A percentile compares a stretch with the other conserved stretches of the same genome.
Conservation (phyloP, 2,797 vertebrate species). For the Thalassophryne amazonica region DNA sequence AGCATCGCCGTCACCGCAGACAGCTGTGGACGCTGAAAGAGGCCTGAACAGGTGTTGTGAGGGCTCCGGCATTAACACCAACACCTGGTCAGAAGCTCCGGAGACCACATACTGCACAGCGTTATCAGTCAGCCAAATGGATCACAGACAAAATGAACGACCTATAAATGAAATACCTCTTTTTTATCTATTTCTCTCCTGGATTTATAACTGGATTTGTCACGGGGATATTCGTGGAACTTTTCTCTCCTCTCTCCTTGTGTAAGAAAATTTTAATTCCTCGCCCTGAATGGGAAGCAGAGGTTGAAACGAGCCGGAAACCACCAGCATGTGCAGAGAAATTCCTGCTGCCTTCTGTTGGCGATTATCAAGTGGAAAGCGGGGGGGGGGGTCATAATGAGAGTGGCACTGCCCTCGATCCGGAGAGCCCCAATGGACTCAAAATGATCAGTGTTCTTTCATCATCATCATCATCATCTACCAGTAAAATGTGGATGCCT, state of each 20-base stretch:
- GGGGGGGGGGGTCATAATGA: constrained; percentile 55
- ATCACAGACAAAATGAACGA: constrained; percentile 52
- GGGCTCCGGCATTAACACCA: constrained; percentile 62
- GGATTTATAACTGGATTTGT: constrained; percentile 64
- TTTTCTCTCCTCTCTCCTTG: constrained; percentile 42
- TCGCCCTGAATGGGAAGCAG: constrained; percentile 58
- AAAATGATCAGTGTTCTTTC: constrained; percentile 68
- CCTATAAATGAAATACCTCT: constrained; percentile 30
- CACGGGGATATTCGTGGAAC: too few relatives aligned
- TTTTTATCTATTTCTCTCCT: constrained; percentile 13
- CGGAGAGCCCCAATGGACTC: constrained; percentile 51
- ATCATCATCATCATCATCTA: constrained; percentile 59
- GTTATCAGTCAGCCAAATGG: constrained; percentile 66
- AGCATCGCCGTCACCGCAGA: constrained; percentile 36
- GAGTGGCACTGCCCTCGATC: constrained; percentile 67
- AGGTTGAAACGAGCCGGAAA: constrained; percentile 67
- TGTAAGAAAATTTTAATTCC: constrained; percentile 69
- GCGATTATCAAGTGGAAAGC: constrained; percentile 63
- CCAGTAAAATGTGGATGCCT: constrained; percentile 40
- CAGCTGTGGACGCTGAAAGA: constrained; percentile 23
- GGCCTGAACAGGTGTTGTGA: constrained; percentile 67
- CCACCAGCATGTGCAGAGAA: constrained; percentile 68
- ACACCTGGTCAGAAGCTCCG: constrained; percentile 65
- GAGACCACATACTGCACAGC: constrained; percentile 59
- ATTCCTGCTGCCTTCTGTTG: constrained; percentile 73